phyloP scores from a whole-genome alignment of 23 tunicate genomes.

The Halocynthia roretzi region DNA sequence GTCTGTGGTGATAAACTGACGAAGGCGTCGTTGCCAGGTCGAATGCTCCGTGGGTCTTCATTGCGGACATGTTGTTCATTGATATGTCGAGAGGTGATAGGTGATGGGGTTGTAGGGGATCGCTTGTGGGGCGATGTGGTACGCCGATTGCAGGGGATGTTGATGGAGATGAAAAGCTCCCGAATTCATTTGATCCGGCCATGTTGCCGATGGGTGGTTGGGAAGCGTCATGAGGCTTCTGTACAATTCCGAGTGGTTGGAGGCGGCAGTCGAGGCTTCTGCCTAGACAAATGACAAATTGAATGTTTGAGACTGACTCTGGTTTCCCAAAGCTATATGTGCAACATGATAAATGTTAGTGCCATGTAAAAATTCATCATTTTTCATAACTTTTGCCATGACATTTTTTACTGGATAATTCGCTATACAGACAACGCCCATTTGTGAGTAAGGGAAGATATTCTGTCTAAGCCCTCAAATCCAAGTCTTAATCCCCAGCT shows the following conservation, averaged over 20 bases:
- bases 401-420: no score
- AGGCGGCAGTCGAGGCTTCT: slow-evolving; percentile 17
- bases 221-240: slow-evolving; percentile 25
- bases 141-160: slow-evolving; percentile 21
- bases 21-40: slow-evolving; percentile 13
- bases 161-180: slow-evolving; percentile 21
- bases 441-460: no score
- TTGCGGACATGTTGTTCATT: background rate
- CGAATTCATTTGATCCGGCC: slow-evolving; percentile 22
- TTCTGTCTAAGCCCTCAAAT: no score
- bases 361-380: no score
- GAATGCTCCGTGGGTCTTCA: no score
- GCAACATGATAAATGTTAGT: no score
- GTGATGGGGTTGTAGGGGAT: slow-evolving; percentile 21
- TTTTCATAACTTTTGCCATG: no score
- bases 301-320: no score
- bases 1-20: slow-evolving; percentile 27
- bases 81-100: slow-evolving; percentile 29
- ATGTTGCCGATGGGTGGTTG: slow-evolving; percentile 20
- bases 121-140: slow-evolving; percentile 13
- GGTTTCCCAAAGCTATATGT: no score
- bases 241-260: slow-evolving; percentile 3
- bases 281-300: slow-evolving; percentile 9
- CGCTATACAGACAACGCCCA: no score
- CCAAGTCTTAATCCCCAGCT: no score